A percentile compares a stretch with the other conserved stretches of the same genome.
Evolutionary conservation across 2,888 invertebrate species (phyloP).

Genomic region (Phyllotreta striolata): DNA sequence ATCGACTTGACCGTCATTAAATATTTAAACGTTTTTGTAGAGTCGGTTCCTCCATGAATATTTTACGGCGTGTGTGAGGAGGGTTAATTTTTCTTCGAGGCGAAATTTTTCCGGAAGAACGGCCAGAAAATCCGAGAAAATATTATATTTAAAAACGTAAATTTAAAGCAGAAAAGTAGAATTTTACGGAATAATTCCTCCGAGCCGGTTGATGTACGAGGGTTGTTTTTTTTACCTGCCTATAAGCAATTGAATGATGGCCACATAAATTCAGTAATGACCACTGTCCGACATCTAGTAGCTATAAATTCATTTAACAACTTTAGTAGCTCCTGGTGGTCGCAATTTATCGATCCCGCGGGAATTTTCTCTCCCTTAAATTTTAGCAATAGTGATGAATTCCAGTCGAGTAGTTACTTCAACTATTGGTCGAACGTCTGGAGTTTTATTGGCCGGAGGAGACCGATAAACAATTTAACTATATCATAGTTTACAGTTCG

Average conservation of each 20-base stretch:
- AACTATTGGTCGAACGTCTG: conserved; percentile 42
- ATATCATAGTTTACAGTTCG: conserved; percentile 21
- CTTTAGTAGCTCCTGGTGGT: conserved; percentile 60
- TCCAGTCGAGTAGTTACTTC: conserved; percentile 49
- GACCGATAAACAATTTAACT: conserved; percentile 32
- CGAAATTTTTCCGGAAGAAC: too few relatives aligned
- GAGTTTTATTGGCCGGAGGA: conserved; percentile 34
- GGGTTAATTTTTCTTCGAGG: conserved; percentile 21
- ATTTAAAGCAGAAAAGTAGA: too few relatives aligned
- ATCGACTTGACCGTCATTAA: conserved; percentile 32
- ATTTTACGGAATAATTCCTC: too few relatives aligned
- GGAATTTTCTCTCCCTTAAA: conserved; percentile 51
- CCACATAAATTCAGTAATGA: conserved; percentile 60
- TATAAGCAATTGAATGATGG: conserved; percentile 48
- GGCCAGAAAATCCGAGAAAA: too few relatives aligned
- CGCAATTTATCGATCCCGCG: conserved; percentile 59
- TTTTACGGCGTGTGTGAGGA: conserved; percentile 29
- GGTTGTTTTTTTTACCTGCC: conserved; percentile 23
- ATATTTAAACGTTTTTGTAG: conserved; percentile 32
- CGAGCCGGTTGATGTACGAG: background rate
- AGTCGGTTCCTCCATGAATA: conserved; percentile 29
- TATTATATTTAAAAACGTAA: background rate
- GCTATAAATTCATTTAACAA: conserved; percentile 64
- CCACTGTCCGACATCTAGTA: conserved; percentile 59
- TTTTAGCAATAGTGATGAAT: conserved; percentile 50